phyloP scores from a whole-genome alignment of 1,140 invertebrate genomes.

The Drosophila hydei region DNA sequence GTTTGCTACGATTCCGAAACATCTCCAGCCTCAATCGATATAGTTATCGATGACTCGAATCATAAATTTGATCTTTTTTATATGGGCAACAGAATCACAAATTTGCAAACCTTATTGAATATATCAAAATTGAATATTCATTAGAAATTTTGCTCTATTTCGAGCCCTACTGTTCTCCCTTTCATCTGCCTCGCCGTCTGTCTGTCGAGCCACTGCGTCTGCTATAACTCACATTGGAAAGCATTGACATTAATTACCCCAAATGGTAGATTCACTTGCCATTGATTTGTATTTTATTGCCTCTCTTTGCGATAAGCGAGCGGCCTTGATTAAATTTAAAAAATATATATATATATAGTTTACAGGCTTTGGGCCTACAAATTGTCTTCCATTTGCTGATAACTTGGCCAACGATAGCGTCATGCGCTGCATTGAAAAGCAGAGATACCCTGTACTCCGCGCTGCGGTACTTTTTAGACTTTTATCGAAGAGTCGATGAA shows the following conservation, averaged over 20 bases:
- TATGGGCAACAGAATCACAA: no score
- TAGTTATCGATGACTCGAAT: no score
- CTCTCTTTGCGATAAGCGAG: conserved; percentile 2
- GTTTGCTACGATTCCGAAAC: no score
- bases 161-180: neutral
- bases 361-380: neutral
- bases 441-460: no score
- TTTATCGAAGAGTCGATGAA: no score
- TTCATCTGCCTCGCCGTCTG: neutral
- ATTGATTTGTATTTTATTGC: conserved; percentile 7
- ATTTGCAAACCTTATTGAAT: no score
- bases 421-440: no score
- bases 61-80: no score
- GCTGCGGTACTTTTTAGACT: no score
- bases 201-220: neutral
- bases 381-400: conserved; percentile 11
- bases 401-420: neutral
- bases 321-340: conserved; percentile 4
- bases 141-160: no score
- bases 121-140: no score
- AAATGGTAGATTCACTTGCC: conserved; percentile 17
- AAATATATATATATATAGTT: neutral
- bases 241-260: conserved; percentile 21
- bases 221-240: conserved; percentile 18
- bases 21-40: no score